phyloP scores from a whole-genome alignment of 2,888 invertebrate genomes.

The Acrobasis repandana region DNA sequence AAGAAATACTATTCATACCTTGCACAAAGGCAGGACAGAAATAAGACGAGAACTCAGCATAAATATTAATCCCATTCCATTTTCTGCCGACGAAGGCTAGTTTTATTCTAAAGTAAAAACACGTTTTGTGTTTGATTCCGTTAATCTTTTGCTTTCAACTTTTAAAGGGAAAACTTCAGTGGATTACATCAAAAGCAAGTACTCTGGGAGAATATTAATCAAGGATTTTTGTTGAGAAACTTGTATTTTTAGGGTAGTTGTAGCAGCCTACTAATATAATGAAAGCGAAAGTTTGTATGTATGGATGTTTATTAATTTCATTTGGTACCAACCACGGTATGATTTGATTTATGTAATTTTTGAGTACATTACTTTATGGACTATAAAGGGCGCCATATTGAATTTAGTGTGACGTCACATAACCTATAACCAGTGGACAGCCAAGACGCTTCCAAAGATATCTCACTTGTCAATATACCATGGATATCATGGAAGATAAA shows the following conservation, averaged over 20 bases:
- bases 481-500: too few relatives aligned
- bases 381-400: too few relatives aligned
- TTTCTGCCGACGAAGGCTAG: background rate
- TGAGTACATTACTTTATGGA: too few relatives aligned
- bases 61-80: background rate
- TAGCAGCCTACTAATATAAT: background rate
- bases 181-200: background rate
- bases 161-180: background rate
- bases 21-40: background rate
- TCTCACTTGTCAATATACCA: too few relatives aligned
- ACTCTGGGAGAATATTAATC: background rate
- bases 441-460: too few relatives aligned
- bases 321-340: too few relatives aligned
- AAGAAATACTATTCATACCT: background rate
- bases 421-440: too few relatives aligned
- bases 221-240: background rate
- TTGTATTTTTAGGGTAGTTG: slow-evolving; percentile 8
- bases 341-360: too few relatives aligned
- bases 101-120: background rate
- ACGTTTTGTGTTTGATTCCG: background rate
- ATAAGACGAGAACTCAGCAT: background rate
- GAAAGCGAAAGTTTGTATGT: background rate
- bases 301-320: background rate
- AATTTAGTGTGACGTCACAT: too few relatives aligned
- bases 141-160: slow-evolving; percentile 1